phyloP scores from a whole-genome alignment of 2,113 vertebrate genomes.

The Aleadryas rufinucha region DNA sequence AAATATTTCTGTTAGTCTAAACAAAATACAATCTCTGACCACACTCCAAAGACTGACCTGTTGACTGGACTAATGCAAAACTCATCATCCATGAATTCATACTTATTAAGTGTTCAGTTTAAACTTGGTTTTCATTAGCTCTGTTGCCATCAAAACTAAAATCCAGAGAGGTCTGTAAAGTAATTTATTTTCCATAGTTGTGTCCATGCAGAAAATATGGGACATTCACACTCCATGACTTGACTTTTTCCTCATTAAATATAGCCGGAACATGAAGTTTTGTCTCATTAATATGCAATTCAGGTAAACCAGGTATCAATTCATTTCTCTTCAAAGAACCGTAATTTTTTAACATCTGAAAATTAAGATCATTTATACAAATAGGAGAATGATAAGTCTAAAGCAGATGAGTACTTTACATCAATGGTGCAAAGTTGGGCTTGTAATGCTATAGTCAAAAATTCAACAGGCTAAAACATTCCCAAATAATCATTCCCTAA shows the following conservation, averaged over 20 bases:
- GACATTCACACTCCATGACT: neutral
- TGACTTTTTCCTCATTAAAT: slow-evolving; percentile 21
- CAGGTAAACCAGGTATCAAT: neutral
- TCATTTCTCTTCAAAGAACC: neutral
- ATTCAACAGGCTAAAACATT: neutral
- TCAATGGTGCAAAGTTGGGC: neutral
- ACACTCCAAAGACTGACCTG: slow-evolving; percentile 23
- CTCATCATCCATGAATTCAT: slow-evolving; percentile 29
- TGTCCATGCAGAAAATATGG: neutral
- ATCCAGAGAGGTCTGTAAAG: slow-evolving; percentile 27
- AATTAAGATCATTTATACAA: neutral
- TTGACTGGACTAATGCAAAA: slow-evolving; percentile 43
- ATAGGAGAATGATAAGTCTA: neutral
- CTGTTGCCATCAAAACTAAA: slow-evolving; percentile 31
- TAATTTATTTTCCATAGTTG: slow-evolving; percentile 35
- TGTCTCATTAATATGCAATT: neutral
- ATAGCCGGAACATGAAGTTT: neutral
- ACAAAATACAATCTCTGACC: neutral
- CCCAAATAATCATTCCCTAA: neutral
- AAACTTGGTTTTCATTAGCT: slow-evolving; percentile 52
- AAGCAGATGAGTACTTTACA: neutral
- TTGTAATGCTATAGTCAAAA: neutral
- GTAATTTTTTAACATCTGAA: neutral
- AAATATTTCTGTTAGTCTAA: slow-evolving; percentile 44
- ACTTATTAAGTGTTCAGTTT: slow-evolving; percentile 20